Evolutionary conservation across 1,140 invertebrate species (phyloP), one percentile per base, ranked within the genome.

Genomic region (Spodoptera frugiperda): DNA sequence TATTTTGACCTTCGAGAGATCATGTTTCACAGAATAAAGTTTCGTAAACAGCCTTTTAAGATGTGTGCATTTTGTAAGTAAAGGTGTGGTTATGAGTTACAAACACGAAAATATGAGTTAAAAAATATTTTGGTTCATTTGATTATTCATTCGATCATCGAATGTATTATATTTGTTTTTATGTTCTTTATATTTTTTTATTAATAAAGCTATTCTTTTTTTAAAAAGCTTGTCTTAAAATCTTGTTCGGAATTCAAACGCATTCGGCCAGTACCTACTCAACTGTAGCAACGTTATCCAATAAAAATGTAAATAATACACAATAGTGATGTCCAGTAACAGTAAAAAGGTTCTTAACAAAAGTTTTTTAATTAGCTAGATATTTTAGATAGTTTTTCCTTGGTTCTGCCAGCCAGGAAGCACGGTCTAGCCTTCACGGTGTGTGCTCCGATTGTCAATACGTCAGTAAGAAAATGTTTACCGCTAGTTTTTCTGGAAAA

Each of bases 371-470:
- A 71, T 44, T 44, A 49, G 8, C 8, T 57, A 76, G 59, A 63
- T 19, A 63, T 63, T 48, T 78, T 44, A 73, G 39, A 49, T 44
- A 67, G 76, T 78, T 73, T 73, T 78, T 78, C 68, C 19, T 30
- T 48, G 46, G 17, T 51, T 17, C 19, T 39, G 15, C 11, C n/a
- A 51, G 44, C 61, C 77, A 78, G 77, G 77, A 78, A 78, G 65
- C 59, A 25, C 48, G n/a, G 19, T 30, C 49, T 44, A 55, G 30
- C 77, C 77, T 78, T 78, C 77, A 78, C 77, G 77, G 61, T 75
- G 65, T 53, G 33, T 53, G 54, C 44, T 54, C 53, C 71, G 75
- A 73, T 75, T 65, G 77, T 75, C 14, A 63, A 71, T 48, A 61
- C 15, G 30, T 44, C 57, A 53, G 30, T 65, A 77, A 68, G 15